Conservation (phyloP, 2,113 vertebrate species). For the Dermatemys mawii region DNA sequence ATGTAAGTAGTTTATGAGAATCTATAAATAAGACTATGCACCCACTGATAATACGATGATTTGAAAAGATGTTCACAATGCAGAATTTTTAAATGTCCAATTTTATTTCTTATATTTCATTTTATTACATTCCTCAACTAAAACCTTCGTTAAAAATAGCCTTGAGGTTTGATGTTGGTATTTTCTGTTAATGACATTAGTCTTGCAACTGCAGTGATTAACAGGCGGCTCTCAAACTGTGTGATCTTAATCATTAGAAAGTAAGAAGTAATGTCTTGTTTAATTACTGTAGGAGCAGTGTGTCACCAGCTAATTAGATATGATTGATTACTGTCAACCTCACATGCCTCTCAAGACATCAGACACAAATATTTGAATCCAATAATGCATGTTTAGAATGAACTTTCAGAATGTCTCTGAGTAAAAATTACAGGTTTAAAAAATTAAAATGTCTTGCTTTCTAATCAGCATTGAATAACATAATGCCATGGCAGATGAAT, state of each 20-base stretch:
- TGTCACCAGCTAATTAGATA: conserved; percentile 65
- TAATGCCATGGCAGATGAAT: neutral
- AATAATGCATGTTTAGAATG: neutral
- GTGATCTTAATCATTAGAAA: conserved; percentile 65
- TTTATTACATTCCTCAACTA: neutral
- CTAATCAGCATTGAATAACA: neutral
- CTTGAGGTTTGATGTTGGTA: neutral
- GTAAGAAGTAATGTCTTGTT: conserved; percentile 56
- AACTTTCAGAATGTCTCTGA: conserved; percentile 5
- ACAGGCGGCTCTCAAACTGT: conserved; percentile 59
- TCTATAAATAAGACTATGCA: neutral
- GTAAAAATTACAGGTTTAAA: conserved; percentile 1
- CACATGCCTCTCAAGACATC: conserved; percentile 41
- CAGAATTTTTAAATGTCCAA: neutral
- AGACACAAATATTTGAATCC: conserved; percentile 50
- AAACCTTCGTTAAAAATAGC: conserved; percentile 36
- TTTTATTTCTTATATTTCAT: conserved; percentile 9
- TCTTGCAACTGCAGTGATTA: conserved; percentile 57
- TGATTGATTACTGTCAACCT: conserved; percentile 69
- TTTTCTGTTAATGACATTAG: conserved; percentile 52
- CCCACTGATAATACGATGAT: neutral
- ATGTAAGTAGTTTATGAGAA: neutral
- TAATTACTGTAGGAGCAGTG: conserved; percentile 63
- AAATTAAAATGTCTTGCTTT: neutral
- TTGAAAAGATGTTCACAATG: neutral